These are phyloP conservation scores for Zophobas atratus DNA, from an alignment of 1,140 invertebrate genomes.

Conservation along the genomic window DNA sequence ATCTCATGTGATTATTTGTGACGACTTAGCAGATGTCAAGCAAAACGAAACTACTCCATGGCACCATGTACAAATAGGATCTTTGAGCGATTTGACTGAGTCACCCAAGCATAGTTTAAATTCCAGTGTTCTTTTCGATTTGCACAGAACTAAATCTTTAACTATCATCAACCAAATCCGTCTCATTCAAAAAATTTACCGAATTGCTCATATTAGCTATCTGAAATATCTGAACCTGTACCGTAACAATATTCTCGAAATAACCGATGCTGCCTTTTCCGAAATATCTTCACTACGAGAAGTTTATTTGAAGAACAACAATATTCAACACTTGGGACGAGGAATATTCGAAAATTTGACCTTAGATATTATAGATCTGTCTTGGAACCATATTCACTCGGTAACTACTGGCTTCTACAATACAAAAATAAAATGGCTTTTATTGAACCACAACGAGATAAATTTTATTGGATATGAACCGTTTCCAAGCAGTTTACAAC, in stretches of 20 bases:
- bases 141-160: not conserved
- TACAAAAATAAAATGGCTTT: conserved; percentile 17
- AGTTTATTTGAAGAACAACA: conserved; percentile 7
- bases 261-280: not conserved
- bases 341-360: not conserved
- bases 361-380: conserved; percentile 3
- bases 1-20: conserved; percentile 11
- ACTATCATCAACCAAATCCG: conserved; percentile 7
- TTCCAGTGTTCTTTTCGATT: not conserved
- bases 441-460: conserved; percentile 1
- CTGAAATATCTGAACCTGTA: conserved; percentile 6
- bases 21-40: conserved; percentile 12
- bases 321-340: conserved; percentile 13
- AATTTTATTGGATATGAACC: conserved; percentile 1
- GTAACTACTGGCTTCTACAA: conserved; percentile 8
- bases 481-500: not conserved
- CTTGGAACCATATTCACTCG: not conserved
- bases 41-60: not conserved
- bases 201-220: not conserved
- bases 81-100: not conserved
- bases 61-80: not conserved
- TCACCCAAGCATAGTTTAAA: not conserved
- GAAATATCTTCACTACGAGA: not conserved
- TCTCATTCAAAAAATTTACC: not conserved
- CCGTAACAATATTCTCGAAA: not conserved